A percentile compares a stretch with the other conserved stretches of the same genome.
Evolutionary conservation across 1,140 invertebrate genomes (phyloP).

Genomic region (Drosophila nikananu): DNA sequence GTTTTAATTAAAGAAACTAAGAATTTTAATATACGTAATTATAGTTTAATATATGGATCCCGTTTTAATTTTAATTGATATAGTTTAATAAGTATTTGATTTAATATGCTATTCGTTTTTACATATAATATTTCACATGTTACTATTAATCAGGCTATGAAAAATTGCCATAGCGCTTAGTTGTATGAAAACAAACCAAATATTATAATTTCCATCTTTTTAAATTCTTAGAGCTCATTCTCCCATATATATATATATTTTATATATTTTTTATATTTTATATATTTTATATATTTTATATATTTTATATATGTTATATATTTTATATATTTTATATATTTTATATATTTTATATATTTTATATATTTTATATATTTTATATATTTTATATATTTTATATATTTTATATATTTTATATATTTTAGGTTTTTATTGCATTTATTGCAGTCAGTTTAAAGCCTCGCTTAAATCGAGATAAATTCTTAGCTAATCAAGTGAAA

Average conservation of each 20-base stretch:
- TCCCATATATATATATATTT: neutral
- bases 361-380: no score
- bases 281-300: no score
- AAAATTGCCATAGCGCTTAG: neutral
- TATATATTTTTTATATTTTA: no score
- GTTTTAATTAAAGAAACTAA: neutral
- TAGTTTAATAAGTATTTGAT: neutral
- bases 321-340: no score
- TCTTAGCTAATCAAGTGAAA: conserved; percentile 20
- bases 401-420: no score
- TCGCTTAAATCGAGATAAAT: neutral
- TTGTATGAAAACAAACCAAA: neutral
- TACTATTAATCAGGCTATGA: neutral
- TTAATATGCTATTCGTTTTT: neutral
- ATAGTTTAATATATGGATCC: no score
- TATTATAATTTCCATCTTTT: neutral
- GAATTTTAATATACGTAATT: neutral
- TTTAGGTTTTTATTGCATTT: neutral
- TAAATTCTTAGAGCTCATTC: neutral
- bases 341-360: no score
- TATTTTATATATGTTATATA: no score
- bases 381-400: no score
- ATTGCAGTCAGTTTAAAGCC: neutral
- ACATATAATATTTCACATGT: neutral
- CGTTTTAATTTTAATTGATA: no score